These are phyloP conservation scores for Orcinus orca DNA, from an alignment of 2,113 vertebrate species.

Conservation along the genomic window DNA sequence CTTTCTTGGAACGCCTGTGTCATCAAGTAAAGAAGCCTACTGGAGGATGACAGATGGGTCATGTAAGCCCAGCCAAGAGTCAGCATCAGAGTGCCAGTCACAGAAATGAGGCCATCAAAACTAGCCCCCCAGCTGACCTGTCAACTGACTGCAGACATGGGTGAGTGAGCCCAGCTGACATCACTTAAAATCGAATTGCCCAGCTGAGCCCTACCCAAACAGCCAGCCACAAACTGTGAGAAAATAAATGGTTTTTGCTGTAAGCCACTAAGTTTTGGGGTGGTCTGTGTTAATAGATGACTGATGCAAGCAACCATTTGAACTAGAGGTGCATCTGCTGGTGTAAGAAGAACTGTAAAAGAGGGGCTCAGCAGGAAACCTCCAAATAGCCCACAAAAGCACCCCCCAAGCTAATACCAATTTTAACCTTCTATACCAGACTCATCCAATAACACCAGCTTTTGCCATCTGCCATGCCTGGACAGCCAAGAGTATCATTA, in stretches of 20 bases:
- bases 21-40: not conserved
- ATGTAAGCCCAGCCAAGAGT: not conserved
- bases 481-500: not conserved
- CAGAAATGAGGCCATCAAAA: not conserved
- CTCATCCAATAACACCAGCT: not conserved
- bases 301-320: not conserved
- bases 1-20: not conserved
- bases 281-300: not conserved
- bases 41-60: not conserved
- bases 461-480: not conserved
- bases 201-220: not conserved
- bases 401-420: not conserved
- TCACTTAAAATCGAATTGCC: not conserved
- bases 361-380: not conserved
- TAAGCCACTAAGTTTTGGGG: not conserved
- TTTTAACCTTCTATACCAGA: not conserved
- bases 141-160: not conserved
- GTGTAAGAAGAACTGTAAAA: not conserved
- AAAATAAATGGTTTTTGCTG: not conserved
- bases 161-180: not conserved
- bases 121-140: not conserved
- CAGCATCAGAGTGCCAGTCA: not conserved
- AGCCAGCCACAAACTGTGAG: not conserved
- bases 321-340: not conserved
- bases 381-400: not conserved